A percentile compares a stretch with the other conserved stretches of the same genome.
phyloP scores from a whole-genome alignment of 2,888 invertebrate species.

The Stegophylla sp. region DNA sequence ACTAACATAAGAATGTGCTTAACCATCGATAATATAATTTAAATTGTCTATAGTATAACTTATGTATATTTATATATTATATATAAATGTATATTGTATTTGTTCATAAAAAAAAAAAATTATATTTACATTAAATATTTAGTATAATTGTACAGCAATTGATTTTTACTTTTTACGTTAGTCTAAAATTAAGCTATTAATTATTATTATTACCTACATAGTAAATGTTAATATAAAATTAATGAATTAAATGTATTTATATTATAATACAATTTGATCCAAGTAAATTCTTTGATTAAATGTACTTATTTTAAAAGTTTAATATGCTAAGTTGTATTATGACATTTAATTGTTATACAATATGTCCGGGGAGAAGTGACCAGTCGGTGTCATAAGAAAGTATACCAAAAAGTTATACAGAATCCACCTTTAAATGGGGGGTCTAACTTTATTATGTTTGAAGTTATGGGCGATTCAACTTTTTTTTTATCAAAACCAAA shows the following conservation, averaged over 20 bases:
- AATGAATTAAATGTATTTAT: not conserved
- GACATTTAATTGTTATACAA: no score
- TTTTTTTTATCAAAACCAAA: no score
- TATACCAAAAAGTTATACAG: no score
- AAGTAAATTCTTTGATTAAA: not conserved
- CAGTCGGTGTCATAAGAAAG: no score
- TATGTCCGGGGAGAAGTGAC: no score
- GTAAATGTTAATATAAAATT: not conserved
- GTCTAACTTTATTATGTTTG: no score
- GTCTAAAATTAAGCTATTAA: not conserved
- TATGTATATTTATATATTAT: no score
- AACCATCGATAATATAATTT: not conserved
- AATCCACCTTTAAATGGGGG: no score
- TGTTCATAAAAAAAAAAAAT: not conserved
- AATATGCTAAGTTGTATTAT: no score
- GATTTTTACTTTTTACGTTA: conserved; percentile 14
- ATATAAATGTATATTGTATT: not conserved
- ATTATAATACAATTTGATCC: not conserved
- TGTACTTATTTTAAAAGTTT: no score
- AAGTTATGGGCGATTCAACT: no score
- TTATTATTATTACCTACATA: no score
- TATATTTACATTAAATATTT: not conserved
- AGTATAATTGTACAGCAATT: conserved; percentile 1
- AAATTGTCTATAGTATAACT: not conserved
- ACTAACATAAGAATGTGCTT: not conserved